These are phyloP conservation scores for Sturnira hondurensis DNA, from an alignment of 2,113 vertebrate genomes.

Conservation along the genomic window DNA sequence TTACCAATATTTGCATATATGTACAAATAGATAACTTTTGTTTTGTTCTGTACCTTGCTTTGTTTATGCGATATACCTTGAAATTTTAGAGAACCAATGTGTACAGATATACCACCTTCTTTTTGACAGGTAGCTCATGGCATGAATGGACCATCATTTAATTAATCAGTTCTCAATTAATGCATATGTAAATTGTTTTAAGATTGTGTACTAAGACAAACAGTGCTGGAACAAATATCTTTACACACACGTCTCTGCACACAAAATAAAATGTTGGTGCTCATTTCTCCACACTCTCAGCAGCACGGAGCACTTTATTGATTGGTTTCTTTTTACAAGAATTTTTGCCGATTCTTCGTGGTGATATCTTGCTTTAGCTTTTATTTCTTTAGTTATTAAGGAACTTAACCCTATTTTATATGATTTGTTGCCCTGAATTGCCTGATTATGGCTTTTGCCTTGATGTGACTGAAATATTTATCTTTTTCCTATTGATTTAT, in stretches of 20 bases:
- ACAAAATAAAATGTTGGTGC: not conserved
- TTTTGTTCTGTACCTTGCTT: not conserved
- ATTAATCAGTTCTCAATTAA: not conserved
- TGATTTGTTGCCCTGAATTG: not conserved
- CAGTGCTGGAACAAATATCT: not conserved
- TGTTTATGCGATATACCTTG: not conserved
- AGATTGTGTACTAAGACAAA: not conserved
- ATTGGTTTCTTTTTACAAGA: not conserved
- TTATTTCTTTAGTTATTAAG: not conserved
- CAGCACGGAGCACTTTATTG: not conserved
- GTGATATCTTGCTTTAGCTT: not conserved
- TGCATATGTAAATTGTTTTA: not conserved
- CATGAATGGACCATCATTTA: not conserved
- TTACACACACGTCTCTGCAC: not conserved
- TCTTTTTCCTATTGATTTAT: not conserved
- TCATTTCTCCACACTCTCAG: not conserved
- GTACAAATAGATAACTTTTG: not conserved
- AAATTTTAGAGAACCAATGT: not conserved
- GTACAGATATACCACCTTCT: not conserved
- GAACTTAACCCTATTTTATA: not conserved
- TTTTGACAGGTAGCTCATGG: not conserved
- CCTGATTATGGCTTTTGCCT: not conserved
- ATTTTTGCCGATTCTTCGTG: not conserved
- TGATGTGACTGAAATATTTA: not conserved
- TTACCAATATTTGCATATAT: not conserved